Evolutionary conservation across 2,797 vertebrate species (phyloP).

Genomic region (Lepilemur septentrionalis): DNA sequence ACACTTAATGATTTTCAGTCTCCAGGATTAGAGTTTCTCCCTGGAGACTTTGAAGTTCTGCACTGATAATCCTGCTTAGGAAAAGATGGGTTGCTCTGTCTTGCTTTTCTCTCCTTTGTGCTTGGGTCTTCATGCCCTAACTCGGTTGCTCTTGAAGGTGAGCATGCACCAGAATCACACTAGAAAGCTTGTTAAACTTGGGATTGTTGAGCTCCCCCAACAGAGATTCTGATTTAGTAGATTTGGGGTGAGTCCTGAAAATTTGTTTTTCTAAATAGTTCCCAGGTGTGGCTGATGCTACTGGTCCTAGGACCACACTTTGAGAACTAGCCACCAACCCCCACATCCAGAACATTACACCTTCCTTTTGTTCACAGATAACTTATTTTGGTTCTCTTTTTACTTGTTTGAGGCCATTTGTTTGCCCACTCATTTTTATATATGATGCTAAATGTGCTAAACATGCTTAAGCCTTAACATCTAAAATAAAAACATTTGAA

Average conservation of each 20-base stretch:
- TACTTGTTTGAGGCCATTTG: not conserved
- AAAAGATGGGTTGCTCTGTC: not conserved
- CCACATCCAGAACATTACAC: not conserved
- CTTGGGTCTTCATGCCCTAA: not conserved
- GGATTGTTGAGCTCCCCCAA: not conserved
- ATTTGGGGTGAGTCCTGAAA: not conserved
- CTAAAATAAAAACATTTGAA: not conserved
- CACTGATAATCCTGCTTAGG: not conserved
- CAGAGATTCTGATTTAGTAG: not conserved
- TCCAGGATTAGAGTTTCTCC: not conserved
- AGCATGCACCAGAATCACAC: not conserved
- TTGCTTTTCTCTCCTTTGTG: not conserved
- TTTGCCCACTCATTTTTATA: not conserved
- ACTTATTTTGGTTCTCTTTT: not conserved
- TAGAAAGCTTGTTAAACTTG: not conserved
- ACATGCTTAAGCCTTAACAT: not conserved
- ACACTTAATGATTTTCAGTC: not conserved
- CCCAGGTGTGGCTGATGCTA: not conserved
- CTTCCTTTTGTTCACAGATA: not conserved
- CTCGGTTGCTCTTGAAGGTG: not conserved
- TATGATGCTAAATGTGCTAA: not conserved
- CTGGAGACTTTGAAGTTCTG: not conserved
- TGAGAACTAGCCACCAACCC: not conserved
- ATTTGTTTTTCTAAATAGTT: conserved; percentile 6
- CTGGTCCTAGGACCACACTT: not conserved